Conservation (phyloP, 2,797 vertebrate genomes). For the Characodon lateralis region DNA sequence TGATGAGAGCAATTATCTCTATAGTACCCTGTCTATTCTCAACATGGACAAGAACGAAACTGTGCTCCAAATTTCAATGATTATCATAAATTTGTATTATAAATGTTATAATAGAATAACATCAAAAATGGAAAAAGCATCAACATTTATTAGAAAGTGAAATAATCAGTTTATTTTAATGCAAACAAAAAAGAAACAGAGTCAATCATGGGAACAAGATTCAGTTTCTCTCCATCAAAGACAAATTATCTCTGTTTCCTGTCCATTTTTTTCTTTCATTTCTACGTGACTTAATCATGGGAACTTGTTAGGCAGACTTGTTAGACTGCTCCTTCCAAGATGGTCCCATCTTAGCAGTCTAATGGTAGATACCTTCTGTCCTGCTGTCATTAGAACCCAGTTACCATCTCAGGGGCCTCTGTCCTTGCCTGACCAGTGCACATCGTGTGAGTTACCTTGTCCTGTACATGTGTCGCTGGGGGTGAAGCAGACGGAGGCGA, state of each 20-base stretch:
- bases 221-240: neutral
- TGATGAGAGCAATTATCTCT: too few relatives aligned
- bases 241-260: neutral
- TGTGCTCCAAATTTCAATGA: too few relatives aligned
- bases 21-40: too few relatives aligned
- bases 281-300: neutral
- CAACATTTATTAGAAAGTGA: neutral
- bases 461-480: slow-evolving; percentile 11
- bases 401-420: neutral
- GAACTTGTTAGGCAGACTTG: neutral
- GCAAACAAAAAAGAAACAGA: neutral
- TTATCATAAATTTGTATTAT: too few relatives aligned
- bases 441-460: slow-evolving; percentile 12
- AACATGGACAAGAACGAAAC: too few relatives aligned
- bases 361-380: neutral
- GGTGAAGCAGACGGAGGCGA: slow-evolving; percentile 41
- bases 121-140: too few relatives aligned
- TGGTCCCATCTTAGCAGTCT: neutral
- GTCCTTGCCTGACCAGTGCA: neutral
- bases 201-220: neutral
- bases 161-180: neutral
- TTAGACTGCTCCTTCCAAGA: neutral
- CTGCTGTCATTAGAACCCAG: neutral
- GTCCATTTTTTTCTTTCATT: neutral
- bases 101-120: too few relatives aligned